Conservation (phyloP, 2,888 invertebrate genomes). For the Phyto melanocephala region DNA sequence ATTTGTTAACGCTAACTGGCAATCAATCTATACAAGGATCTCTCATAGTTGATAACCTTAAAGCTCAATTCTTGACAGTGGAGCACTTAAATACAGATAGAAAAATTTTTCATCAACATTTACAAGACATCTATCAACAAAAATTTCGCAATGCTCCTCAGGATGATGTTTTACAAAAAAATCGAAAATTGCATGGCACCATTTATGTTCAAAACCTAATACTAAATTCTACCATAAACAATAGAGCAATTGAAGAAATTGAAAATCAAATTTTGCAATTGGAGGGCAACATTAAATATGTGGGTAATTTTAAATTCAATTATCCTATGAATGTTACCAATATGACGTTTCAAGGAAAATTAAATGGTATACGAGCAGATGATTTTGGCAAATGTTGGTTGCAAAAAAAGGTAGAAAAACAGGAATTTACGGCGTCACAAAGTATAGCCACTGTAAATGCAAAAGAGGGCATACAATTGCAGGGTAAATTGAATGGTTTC, state of each 20-base stretch:
- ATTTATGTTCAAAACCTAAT: conserved; percentile 76
- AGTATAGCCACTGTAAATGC: conserved; percentile 68
- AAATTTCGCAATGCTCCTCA: conserved; percentile 56
- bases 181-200: conserved; percentile 71
- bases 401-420: conserved; percentile 70
- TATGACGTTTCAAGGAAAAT: conserved; percentile 76
- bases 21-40: conserved; percentile 69
- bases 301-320: conserved; percentile 72
- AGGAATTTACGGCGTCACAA: conserved; percentile 75
- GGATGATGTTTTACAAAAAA: conserved; percentile 64
- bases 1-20: conserved; percentile 67
- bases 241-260: conserved; percentile 67
- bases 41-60: conserved; percentile 67
- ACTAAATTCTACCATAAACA: conserved; percentile 72
- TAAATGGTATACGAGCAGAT: conserved; percentile 78
- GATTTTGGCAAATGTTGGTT: conserved; percentile 79
- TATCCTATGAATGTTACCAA: conserved; percentile 75
- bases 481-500: conserved; percentile 78
- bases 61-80: conserved; percentile 60
- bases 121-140: conserved; percentile 67
- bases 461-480: conserved; percentile 67
- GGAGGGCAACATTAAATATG: conserved; percentile 74
- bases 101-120: conserved; percentile 67
- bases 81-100: conserved; percentile 70
- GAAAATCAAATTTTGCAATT: conserved; percentile 72